Evolutionary conservation across 2,888 invertebrate species (phyloP), one percentile per base, ranked within the genome.

Genomic region (Neoscelio sp.): DNA sequence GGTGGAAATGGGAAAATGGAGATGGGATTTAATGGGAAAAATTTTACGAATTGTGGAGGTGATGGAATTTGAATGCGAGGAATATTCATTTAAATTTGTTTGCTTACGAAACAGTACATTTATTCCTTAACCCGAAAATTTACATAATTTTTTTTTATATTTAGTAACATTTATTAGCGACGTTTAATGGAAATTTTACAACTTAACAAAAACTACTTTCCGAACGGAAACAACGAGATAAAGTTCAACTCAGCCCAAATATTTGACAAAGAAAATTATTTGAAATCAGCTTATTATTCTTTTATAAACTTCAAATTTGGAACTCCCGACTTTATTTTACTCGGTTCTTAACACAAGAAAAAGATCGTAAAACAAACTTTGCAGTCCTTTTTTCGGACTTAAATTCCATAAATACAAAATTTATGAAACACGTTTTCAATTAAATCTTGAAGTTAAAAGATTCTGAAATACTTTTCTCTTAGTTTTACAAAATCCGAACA

Each of bases 211-310:
- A 38, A 20, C 26, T 46, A n/a, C 46, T 23, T 46, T 46, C 12
- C 23, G 46, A 3, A 46, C 23, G 23, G 7, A 23, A 42, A 4
- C n/a, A 12, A 23, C 17, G 26, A 46, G 23, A 46, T n/a, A n/a
- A 46, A 46, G 12, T 12, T 3, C 26, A 10, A 46, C 12, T 46
- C 5, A 26, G 15, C 2, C 50, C 30, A 50, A 50, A 33, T 54
- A 12, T 54, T 7, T 20, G 35, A 54, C 52, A 54, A 54, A 35
- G 52, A 54, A 54, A 33, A 54, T 54, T 33, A 54, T 54, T 54
- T 54, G 52, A 18, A 54, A 54, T 35, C 33, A 54, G 52, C 52
- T 7, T 35, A 54, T 54, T 54, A 54, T 54, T 54, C 52, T 54
- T 54, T 35, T n/a, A 54, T 54, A 54, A 54, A 54, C 35, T 54